Base-by-base conservation (phyloP, 2,113 vertebrate genomes). In the Paratilapia polleni region DNA sequence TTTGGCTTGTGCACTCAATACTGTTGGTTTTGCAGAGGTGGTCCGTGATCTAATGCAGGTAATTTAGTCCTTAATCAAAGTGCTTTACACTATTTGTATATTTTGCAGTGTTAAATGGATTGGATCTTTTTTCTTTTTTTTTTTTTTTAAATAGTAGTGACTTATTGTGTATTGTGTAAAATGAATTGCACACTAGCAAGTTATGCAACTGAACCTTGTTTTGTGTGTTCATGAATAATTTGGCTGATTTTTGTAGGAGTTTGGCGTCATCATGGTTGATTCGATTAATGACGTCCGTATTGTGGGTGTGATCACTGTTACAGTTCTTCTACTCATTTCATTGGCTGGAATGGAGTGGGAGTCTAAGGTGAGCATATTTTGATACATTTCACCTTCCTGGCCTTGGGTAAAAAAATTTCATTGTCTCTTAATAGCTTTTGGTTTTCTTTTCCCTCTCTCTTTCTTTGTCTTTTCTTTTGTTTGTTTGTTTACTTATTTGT, bases 281-380 rank as follows among this genome's bases (percentile, higher is more conserved):
- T 59, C 22, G 0, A 0, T 76, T 52, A 96, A 96, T 5, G 94
- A 95, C 11, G 91, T 96, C 14, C 86, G 93, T 9, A 95, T 96
- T 2, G 68, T 96, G 28, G 94, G 94, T 0, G 81, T 95, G 54
- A 81, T 95, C 83, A 96, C 94, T 0, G 62, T 96, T 63, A 96
- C 92, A 0, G 0, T 89, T 38, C 93, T 97, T 47, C 89, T 96
- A 24, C 64, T 94, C 43, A 91, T 96, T 24, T 94, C 93, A 24
- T 31, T 96, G 86, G 95, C 94, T 64, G 94, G 95, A 68, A 93
- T 96, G 93, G 94, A 95, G 83, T 96, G 95, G 96, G 94, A 95
- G 74, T 93, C 94, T 10, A 96, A 96, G 94, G 94, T 95, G 82
- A 78, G 47, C 13, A 8, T n/a, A 9, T 36, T 8, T 13, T 24